These are phyloP conservation scores for Capra hircus DNA, from an alignment of 2,113 vertebrate species.

Conservation along the genomic window DNA sequence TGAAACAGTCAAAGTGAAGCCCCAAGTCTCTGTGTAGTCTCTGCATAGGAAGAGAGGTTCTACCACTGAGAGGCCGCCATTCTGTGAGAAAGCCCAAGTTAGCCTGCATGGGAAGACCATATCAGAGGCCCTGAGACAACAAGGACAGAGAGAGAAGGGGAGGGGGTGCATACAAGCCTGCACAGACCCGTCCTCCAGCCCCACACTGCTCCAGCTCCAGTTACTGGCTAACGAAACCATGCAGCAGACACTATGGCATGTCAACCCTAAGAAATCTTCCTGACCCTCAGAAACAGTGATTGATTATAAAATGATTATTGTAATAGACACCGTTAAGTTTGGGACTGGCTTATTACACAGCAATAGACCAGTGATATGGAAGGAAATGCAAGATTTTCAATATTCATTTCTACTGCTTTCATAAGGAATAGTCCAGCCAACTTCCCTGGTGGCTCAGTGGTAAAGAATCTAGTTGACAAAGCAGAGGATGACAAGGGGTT, in stretches of 20 bases:
- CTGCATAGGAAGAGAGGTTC: neutral
- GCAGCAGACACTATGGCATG: neutral
- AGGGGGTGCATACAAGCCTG: neutral
- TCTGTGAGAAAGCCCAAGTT: neutral
- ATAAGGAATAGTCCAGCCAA: neutral
- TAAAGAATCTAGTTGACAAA: neutral
- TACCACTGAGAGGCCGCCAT: rapidly evolving
- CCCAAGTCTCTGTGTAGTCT: neutral
- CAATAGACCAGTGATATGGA: neutral
- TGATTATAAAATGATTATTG: neutral
- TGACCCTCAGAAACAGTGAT: neutral
- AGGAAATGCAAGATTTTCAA: neutral
- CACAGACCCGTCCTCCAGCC: neutral
- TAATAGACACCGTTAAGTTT: neutral
- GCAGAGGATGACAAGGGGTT: neutral
- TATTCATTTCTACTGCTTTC: neutral
- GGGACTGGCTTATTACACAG: neutral
- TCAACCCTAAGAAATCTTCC: neutral
- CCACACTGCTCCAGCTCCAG: neutral
- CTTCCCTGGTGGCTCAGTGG: neutral
- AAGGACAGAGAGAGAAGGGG: neutral
- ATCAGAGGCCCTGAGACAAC: neutral
- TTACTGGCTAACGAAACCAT: neutral
- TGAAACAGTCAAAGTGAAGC: neutral
- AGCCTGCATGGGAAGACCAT: neutral